phyloP scores from a whole-genome alignment of 2,113 vertebrate genomes.

The Amazona guildingii region DNA sequence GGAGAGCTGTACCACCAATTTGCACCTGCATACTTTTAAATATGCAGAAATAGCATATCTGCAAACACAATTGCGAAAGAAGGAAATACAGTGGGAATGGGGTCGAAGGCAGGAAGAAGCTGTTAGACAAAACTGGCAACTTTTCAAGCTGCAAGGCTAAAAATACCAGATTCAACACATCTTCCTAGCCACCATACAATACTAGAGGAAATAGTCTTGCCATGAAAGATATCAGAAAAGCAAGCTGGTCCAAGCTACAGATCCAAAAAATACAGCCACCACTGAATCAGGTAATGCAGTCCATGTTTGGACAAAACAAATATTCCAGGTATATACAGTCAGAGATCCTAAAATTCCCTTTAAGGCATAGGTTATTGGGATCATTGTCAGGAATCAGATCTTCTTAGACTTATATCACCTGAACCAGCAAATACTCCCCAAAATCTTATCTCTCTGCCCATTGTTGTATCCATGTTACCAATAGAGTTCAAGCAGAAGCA shows the following conservation, averaged over 20 bases:
- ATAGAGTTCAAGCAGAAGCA: neutral
- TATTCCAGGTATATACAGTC: neutral
- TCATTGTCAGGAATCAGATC: neutral
- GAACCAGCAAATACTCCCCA: neutral
- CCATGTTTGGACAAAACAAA: neutral
- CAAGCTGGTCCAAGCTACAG: neutral
- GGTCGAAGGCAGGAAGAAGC: neutral
- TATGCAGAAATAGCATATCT: neutral
- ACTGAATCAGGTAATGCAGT: neutral
- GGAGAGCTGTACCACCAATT: neutral
- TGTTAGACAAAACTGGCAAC: neutral
- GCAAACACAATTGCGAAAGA: neutral
- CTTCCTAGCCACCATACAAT: neutral
- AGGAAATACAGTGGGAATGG: neutral
- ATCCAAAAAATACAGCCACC: neutral
- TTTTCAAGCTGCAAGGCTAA: neutral
- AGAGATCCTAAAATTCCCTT: neutral
- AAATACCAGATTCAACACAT: neutral
- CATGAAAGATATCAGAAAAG: neutral
- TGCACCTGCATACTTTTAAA: neutral
- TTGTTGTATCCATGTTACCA: neutral
- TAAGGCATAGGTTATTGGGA: neutral
- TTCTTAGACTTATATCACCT: neutral
- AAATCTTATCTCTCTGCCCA: neutral
- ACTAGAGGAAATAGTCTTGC: neutral